A percentile compares a stretch with the other conserved stretches of the same genome.
These are phyloP conservation scores for Sturmia bella DNA, from an alignment of 2,888 invertebrate genomes.

Conservation along the genomic window DNA sequence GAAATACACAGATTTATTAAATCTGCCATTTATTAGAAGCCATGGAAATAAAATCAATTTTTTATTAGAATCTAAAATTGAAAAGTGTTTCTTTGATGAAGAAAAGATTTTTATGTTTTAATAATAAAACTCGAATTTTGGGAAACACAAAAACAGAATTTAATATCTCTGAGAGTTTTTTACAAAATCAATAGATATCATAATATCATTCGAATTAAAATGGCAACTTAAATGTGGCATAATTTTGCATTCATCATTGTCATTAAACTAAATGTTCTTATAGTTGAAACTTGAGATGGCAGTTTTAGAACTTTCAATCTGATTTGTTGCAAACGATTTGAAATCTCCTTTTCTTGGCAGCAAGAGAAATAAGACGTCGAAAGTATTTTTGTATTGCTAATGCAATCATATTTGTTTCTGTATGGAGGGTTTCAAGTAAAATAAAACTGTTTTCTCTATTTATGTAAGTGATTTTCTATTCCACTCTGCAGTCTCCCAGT, in stretches of 20 bases:
- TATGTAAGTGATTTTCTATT: background rate
- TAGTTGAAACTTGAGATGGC: constrained; percentile 21
- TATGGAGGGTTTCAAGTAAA: constrained; percentile 9
- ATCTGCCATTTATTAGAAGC: too few relatives aligned
- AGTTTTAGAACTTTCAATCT: background rate
- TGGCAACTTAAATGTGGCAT: constrained; percentile 1
- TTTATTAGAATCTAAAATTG: too few relatives aligned
- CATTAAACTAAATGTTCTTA: constrained; percentile 23
- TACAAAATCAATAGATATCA: too few relatives aligned
- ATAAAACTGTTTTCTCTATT: constrained; percentile 4
- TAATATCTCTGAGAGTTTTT: too few relatives aligned
- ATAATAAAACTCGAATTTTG: too few relatives aligned
- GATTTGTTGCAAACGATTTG: constrained; percentile 17
- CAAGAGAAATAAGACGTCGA: constrained; percentile 17
- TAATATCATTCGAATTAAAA: background rate
- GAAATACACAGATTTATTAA: too few relatives aligned
- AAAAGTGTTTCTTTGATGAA: too few relatives aligned
- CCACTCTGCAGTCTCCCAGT: background rate
- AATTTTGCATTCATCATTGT: constrained; percentile 6
- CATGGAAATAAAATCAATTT: too few relatives aligned
- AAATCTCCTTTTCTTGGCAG: background rate
- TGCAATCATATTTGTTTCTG: constrained; percentile 49
- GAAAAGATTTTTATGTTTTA: too few relatives aligned
- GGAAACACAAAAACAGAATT: too few relatives aligned
- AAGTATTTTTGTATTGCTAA: constrained; percentile 24